phyloP scores from a whole-genome alignment of 1,140 invertebrate genomes.

The Apis dorsata region DNA sequence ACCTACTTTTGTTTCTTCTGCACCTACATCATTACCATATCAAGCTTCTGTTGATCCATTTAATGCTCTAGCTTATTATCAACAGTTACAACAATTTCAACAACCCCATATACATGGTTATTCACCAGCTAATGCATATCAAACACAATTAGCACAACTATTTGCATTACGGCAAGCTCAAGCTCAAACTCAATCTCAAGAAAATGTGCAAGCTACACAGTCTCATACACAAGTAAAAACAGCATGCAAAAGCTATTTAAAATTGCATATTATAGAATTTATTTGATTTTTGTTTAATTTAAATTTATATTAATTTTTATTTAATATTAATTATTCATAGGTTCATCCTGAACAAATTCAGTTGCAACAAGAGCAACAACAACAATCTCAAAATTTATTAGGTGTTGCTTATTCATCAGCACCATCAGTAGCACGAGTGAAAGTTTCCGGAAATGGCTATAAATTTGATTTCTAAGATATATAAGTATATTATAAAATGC shows the following conservation, averaged over 20 bases:
- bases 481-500: slow-evolving; percentile 1
- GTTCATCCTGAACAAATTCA: slow-evolving; percentile 60
- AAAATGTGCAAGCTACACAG: slow-evolving; percentile 35
- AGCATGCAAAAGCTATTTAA: neutral
- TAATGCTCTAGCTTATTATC: slow-evolving; percentile 57
- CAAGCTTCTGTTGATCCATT: slow-evolving; percentile 54
- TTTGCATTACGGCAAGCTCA: slow-evolving; percentile 64
- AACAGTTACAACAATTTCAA: slow-evolving; percentile 66
- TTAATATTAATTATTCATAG: slow-evolving; percentile 60
- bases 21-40: slow-evolving; percentile 31
- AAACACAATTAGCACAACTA: slow-evolving; percentile 63
- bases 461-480: slow-evolving; percentile 69
- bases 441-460: slow-evolving; percentile 71
- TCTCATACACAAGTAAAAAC: slow-evolving; percentile 35
- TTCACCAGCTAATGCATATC: slow-evolving; percentile 50
- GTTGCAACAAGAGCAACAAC: slow-evolving; percentile 60
- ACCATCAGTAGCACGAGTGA: slow-evolving; percentile 70
- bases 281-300: slow-evolving; percentile 54
- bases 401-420: slow-evolving; percentile 72
- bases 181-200: slow-evolving; percentile 47
- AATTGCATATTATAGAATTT: neutral
- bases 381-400: slow-evolving; percentile 64
- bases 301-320: slow-evolving; percentile 46
- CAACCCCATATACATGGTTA: slow-evolving; percentile 54
- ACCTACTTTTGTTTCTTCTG: slow-evolving; percentile 24